Conservation (phyloP, 2,113 vertebrate genomes). For the Lanius collurio region DNA sequence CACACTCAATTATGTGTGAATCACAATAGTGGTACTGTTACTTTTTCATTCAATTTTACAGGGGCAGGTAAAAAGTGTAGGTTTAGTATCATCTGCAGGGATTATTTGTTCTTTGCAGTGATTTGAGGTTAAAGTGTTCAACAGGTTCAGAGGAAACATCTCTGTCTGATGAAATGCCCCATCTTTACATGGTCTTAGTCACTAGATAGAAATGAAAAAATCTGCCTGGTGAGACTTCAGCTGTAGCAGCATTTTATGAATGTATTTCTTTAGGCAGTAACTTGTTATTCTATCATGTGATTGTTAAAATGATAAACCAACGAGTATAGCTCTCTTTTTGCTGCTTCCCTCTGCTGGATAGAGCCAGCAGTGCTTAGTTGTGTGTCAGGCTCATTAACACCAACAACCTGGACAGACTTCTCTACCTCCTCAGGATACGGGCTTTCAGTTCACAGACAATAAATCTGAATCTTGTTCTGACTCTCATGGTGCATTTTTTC, state of each 20-base stretch:
- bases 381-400: neutral
- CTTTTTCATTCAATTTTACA: conserved; percentile 81
- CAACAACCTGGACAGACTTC: neutral
- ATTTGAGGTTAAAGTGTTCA: neutral
- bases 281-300: neutral
- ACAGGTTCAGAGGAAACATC: conserved; percentile 15
- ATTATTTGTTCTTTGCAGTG: conserved; percentile 23
- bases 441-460: neutral
- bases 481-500: neutral
- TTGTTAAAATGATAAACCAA: conserved; percentile 1
- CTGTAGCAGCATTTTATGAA: neutral
- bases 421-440: neutral
- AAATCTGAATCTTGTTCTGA: neutral
- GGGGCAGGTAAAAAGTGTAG: conserved; percentile 69
- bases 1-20: conserved; percentile 75
- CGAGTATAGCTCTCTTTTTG: conserved; percentile 20
- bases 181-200: neutral
- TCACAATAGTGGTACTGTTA: conserved; percentile 92
- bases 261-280: neutral
- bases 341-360: conserved; percentile 58
- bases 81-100: conserved; percentile 68
- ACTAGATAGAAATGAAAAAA: neutral
- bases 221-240: neutral
- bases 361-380: neutral
- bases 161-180: neutral